Evolutionary conservation across 1,140 invertebrate species (phyloP), one percentile per base, ranked within the genome.

Genomic region (Drosophila suzukii): DNA sequence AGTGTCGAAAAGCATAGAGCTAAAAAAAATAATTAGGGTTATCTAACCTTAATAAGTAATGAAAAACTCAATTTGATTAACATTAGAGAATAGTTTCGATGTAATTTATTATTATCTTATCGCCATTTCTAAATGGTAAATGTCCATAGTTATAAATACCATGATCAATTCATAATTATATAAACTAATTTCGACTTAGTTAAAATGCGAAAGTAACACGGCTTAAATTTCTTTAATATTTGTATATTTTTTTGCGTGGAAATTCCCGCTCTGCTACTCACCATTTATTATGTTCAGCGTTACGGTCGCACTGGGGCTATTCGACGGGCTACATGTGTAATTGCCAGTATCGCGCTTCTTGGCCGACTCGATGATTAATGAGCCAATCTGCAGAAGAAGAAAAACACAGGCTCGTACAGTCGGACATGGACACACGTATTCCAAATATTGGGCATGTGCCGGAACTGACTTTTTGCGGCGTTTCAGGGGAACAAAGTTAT

Each of bases 351-450:
- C 90, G 72, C 90, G 90, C 80, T 92, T 92, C 86, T 91, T 92
- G 75, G 90, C 90, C 72, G 88, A 89, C 83, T 92, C 91, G 77
- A 92, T 92, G 91, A 91, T 92, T 92, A 92, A 92, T 91, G 91
- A 91, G 75, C 91, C 91, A 75, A 92, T 92, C 91, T 92, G 88
- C 59, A 70, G 62, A 43, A 63, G 53, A 49, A 34, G 41, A 65
- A 58, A 50, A 46, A 56, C 36, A 57, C 36, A 72, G 49, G 30
- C 56, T 60, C 43, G 51, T 27, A 70, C 44, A 77, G 34, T 51
- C 62, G 75, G 66, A 54, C 75, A 57, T 51, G 57, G 70, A 54
- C 36, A 60, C 78, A 81, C 82, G 78, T 81, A 63, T 43, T 57
- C 47, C 75, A 82, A 82, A 86, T 86, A 76, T 86, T 71, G 82